Evolutionary conservation across 2,797 vertebrate species (phyloP).

Genomic region (Trematomus bernacchii): DNA sequence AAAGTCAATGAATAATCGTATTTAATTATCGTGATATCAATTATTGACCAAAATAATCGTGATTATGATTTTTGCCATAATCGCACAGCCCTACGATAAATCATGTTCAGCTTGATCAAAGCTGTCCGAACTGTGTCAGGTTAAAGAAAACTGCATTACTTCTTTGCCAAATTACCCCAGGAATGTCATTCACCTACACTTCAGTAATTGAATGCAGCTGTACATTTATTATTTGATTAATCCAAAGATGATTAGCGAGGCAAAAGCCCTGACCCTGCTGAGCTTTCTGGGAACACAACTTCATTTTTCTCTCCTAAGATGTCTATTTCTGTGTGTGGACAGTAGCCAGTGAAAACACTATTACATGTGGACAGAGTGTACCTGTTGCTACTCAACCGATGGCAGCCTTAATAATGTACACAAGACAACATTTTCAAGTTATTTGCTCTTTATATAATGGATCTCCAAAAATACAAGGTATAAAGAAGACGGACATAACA

Average conservation of each 20-base stretch:
- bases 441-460: neutral
- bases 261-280: slow-evolving; percentile 7
- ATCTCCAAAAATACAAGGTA: slow-evolving; percentile 3
- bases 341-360: slow-evolving; percentile 18
- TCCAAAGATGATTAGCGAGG: slow-evolving; percentile 10
- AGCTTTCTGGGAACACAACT: slow-evolving; percentile 3
- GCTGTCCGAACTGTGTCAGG: neutral
- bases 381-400: neutral
- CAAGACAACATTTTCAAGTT: neutral
- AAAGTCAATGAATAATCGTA: too few relatives aligned
- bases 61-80: too few relatives aligned
- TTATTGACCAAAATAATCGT: too few relatives aligned
- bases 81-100: too few relatives aligned
- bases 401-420: neutral
- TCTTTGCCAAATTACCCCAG: neutral
- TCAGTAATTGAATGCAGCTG: neutral
- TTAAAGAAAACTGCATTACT: neutral
- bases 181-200: neutral
- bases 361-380: slow-evolving; percentile 2
- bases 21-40: too few relatives aligned
- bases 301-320: slow-evolving; percentile 16
- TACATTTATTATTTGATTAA: slow-evolving; percentile 10
- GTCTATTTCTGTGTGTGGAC: slow-evolving; percentile 24
- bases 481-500: neutral
- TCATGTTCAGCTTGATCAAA: neutral